phyloP scores from a whole-genome alignment of 2,888 invertebrate genomes.

The Orchestes rusci region DNA sequence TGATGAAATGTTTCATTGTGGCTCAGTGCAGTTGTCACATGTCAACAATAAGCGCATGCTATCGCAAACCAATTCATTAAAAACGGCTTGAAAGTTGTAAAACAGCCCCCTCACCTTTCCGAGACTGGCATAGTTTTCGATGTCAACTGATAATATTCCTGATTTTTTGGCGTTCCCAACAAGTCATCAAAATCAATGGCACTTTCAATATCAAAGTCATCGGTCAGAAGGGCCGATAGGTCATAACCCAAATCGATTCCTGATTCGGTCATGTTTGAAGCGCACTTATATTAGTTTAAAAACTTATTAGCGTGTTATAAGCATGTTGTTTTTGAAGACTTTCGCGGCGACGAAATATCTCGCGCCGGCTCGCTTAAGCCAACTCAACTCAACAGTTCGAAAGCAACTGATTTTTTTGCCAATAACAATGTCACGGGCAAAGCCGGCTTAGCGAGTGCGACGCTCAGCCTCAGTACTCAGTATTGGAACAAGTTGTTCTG shows the following conservation, averaged over 20 bases:
- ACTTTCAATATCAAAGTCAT: constrained; percentile 47
- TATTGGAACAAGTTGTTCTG: constrained; percentile 19
- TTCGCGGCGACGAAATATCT: constrained; percentile 16
- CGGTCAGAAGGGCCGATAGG: constrained; percentile 48
- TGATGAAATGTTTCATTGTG: too few relatives aligned
- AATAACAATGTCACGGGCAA: constrained; percentile 35
- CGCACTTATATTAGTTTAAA: not conserved
- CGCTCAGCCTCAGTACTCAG: constrained; percentile 15
- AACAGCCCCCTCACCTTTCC: constrained; percentile 52
- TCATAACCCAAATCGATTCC: constrained; percentile 61
- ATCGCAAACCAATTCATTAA: too few relatives aligned
- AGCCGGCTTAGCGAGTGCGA: constrained; percentile 25
- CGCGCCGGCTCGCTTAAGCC: constrained; percentile 23
- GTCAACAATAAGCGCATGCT: too few relatives aligned
- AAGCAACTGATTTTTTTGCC: constrained; percentile 33
- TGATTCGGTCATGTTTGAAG: constrained; percentile 48
- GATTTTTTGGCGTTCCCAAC: constrained; percentile 47
- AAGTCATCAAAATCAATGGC: constrained; percentile 47
- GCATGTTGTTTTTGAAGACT: constrained; percentile 12
- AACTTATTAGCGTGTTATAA: constrained; percentile 6
- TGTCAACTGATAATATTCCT: constrained; percentile 58
- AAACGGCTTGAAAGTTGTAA: too few relatives aligned
- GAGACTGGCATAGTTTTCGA: constrained; percentile 52
- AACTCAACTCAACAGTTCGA: constrained; percentile 27
- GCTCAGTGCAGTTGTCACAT: too few relatives aligned